Evolutionary conservation across 2,888 invertebrate genomes (phyloP).

Genomic region (Drosophila engyochracea): DNA sequence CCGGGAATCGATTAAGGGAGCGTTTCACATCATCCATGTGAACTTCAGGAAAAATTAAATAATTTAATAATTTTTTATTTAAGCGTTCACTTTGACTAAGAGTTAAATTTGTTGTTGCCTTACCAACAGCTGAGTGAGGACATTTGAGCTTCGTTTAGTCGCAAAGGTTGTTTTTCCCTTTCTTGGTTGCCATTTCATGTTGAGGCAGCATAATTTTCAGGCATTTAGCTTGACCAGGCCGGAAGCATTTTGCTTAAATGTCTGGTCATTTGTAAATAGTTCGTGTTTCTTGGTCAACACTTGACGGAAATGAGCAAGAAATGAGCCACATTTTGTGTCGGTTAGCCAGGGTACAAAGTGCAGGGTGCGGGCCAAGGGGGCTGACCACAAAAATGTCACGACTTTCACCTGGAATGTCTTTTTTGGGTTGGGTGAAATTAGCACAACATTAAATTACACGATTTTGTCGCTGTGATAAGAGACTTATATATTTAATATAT

Average conservation of each 20-base stretch:
- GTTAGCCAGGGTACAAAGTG: slow-evolving; percentile 1
- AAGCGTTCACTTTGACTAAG: not conserved
- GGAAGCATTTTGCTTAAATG: slow-evolving; percentile 80
- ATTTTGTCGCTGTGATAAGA: slow-evolving; percentile 70
- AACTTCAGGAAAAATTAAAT: not conserved
- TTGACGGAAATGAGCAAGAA: slow-evolving; percentile 78
- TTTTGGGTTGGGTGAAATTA: slow-evolving; percentile 66
- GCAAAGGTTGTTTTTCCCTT: slow-evolving; percentile 10
- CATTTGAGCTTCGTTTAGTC: slow-evolving; percentile 26
- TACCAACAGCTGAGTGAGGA: slow-evolving; percentile 21
- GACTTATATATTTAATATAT: slow-evolving; percentile 31
- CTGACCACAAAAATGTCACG: slow-evolving; percentile 73
- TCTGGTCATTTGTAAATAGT: slow-evolving; percentile 79
- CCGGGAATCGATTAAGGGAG: no score
- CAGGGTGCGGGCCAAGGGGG: not conserved
- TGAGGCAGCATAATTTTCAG: slow-evolving; percentile 76
- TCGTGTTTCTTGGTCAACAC: slow-evolving; percentile 72
- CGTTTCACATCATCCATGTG: not conserved
- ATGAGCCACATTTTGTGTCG: slow-evolving; percentile 56
- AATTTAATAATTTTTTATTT: not conserved
- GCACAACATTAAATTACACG: slow-evolving; percentile 81
- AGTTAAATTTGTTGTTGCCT: not conserved
- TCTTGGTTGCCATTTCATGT: slow-evolving; percentile 62
- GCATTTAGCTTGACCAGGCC: slow-evolving; percentile 69
- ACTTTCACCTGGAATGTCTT: slow-evolving; percentile 65